Evolutionary conservation across 2,113 vertebrate species (phyloP).

Genomic region (Myrmecophaga tridactyla): DNA sequence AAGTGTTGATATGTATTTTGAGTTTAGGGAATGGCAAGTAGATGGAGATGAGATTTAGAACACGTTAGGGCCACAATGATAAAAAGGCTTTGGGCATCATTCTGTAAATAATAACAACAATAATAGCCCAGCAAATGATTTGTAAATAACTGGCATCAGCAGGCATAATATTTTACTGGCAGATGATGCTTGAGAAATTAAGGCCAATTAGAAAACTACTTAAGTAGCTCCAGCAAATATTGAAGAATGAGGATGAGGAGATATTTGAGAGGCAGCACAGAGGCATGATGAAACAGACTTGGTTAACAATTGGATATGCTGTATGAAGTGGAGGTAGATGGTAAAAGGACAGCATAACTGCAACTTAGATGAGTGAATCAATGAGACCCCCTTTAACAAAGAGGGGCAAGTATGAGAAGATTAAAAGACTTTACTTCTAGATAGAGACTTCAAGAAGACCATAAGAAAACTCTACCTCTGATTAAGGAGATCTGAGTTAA

Average conservation of each 20-base stretch:
- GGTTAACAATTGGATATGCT: not conserved
- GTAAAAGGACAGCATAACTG: not conserved
- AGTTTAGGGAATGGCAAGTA: not conserved
- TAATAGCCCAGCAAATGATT: not conserved
- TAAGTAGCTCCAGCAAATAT: not conserved
- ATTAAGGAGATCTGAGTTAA: not conserved
- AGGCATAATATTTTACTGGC: not conserved
- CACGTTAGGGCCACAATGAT: not conserved
- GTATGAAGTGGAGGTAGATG: not conserved
- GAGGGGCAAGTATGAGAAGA: not conserved
- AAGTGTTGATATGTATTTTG: not conserved
- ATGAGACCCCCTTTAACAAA: not conserved
- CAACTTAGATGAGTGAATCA: not conserved
- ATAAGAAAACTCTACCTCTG: not conserved
- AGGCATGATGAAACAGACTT: not conserved
- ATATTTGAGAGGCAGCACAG: not conserved
- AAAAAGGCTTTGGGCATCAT: not conserved
- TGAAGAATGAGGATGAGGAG: not conserved
- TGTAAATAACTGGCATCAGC: not conserved
- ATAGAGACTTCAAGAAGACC: not conserved
- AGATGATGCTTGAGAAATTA: not conserved
- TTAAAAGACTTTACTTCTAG: not conserved
- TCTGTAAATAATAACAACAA: not conserved
- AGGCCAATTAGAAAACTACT: not conserved
- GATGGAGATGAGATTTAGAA: not conserved